Evolutionary conservation across 2,888 invertebrate species (phyloP).

Genomic region (Stegophylla sp.): DNA sequence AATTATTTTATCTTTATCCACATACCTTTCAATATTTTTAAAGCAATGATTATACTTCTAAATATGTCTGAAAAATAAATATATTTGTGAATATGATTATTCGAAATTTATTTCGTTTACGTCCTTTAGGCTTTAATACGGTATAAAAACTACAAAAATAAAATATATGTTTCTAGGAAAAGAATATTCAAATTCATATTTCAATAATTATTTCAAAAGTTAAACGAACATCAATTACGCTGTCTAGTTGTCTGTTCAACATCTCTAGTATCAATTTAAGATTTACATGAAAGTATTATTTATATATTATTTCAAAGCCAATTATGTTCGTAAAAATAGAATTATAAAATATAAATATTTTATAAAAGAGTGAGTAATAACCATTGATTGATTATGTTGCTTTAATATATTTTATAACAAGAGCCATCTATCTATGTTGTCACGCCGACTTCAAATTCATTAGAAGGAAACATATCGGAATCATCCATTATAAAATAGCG

Average conservation of each 20-base stretch:
- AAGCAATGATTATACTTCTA: background rate
- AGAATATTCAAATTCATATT: background rate
- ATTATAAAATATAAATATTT: background rate
- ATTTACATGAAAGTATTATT: too few species aligned
- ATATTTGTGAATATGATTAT: background rate
- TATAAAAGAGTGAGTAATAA: background rate
- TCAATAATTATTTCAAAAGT: background rate
- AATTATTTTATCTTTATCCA: background rate
- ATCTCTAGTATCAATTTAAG: background rate
- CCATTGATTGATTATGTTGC: background rate
- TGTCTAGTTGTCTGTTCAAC: background rate
- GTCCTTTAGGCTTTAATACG: too few species aligned
- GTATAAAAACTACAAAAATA: background rate
- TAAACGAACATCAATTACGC: background rate
- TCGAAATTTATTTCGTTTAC: too few species aligned
- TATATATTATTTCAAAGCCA: too few species aligned
- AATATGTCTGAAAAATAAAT: conserved; percentile 9
- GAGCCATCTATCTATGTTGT: too few species aligned
- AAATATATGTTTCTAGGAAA: background rate
- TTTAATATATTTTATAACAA: background rate
- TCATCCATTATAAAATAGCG: too few species aligned
- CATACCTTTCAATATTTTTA: background rate
- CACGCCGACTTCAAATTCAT: too few species aligned
- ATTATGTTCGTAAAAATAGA: too few species aligned
- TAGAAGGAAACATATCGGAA: too few species aligned